phyloP scores from a whole-genome alignment of 2,797 vertebrate species.

The Taeniopygia guttata region DNA sequence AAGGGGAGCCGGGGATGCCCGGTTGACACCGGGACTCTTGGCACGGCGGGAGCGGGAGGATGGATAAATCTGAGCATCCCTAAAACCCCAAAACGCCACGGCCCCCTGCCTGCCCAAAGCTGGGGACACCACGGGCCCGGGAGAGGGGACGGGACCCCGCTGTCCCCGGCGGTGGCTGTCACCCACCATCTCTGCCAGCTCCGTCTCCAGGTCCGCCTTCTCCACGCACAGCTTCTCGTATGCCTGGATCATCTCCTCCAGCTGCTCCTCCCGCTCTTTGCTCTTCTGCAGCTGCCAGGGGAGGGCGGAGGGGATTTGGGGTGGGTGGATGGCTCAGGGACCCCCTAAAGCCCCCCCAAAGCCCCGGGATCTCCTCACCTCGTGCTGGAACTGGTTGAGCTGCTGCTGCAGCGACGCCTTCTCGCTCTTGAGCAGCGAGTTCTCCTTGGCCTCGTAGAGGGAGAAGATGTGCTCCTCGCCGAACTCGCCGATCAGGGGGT shows the following conservation, averaged over 20 bases:
- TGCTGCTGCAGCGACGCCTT: constrained; percentile 91
- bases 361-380: constrained; percentile 77
- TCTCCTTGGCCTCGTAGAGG: constrained; percentile 91
- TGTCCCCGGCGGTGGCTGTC: rapidly evolving
- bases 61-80: background rate
- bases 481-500: constrained; percentile 92
- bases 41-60: rapidly evolving
- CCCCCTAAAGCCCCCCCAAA: rapidly evolving
- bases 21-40: rapidly evolving
- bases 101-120: rapidly evolving
- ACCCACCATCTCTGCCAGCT: constrained; percentile 95
- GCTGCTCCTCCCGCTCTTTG: constrained; percentile 93
- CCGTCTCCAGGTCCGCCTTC: constrained; percentile 91
- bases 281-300: constrained; percentile 89
- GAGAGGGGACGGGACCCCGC: rapidly evolving
- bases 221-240: constrained; percentile 97
- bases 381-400: constrained; percentile 91
- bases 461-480: constrained; percentile 91
- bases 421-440: constrained; percentile 90
- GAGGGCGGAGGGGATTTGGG: background rate
- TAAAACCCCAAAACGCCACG: rapidly evolving
- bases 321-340: rapidly evolving
- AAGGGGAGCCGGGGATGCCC: rapidly evolving
- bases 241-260: constrained; percentile 96
- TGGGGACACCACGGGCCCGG: rapidly evolving